Conservation (phyloP, 2,888 invertebrate species). For the Monoplex corrugatus region DNA sequence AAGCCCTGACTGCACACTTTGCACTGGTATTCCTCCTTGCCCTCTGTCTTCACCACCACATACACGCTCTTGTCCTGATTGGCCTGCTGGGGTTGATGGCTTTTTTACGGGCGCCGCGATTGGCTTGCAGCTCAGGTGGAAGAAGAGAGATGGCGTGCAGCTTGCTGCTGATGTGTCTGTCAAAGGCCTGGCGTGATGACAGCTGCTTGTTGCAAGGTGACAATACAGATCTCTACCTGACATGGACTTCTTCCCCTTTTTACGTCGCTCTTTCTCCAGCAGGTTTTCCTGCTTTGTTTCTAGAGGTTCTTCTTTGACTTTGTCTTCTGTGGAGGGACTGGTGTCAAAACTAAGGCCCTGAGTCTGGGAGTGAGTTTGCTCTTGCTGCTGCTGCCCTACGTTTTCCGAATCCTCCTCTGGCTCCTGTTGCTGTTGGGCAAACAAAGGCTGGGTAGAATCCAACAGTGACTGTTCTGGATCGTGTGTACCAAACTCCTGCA, state of each 20-base stretch:
- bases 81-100: neutral
- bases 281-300: neutral
- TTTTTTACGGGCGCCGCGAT: neutral
- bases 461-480: neutral
- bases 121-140: neutral
- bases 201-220: slow-evolving; percentile 14
- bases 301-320: neutral
- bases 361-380: neutral
- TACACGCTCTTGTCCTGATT: slow-evolving; percentile 25
- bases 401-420: neutral
- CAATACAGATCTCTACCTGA: neutral
- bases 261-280: neutral
- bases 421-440: too few relatives aligned
- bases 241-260: neutral
- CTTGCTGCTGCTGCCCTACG: neutral
- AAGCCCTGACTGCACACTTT: slow-evolving; percentile 11
- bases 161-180: neutral
- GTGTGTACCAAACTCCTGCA: neutral
- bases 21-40: neutral
- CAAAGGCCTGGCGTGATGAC: slow-evolving; percentile 21
- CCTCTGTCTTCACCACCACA: neutral
- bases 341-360: neutral
- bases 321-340: neutral
- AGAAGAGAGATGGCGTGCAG: slow-evolving; percentile 25
- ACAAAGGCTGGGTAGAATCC: neutral